Evolutionary conservation across 2,113 vertebrate genomes (phyloP).

Genomic region (Erythrolamprus reginae): DNA sequence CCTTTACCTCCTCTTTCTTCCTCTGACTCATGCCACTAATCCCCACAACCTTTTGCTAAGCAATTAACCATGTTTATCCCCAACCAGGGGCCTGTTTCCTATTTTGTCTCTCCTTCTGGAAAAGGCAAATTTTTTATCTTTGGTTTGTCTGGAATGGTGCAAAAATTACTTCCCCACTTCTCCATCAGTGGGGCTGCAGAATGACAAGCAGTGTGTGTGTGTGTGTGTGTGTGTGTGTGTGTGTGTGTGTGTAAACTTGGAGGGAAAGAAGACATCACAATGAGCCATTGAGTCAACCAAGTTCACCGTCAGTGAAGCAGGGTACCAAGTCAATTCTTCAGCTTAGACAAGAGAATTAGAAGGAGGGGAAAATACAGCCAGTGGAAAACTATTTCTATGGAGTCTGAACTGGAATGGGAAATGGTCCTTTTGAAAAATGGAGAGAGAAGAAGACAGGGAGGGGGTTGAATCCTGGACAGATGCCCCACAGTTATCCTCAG

Average conservation of each 20-base stretch:
- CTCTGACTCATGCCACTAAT: neutral
- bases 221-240: no score
- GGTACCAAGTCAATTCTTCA: slow-evolving; percentile 21
- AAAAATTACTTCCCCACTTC: slow-evolving; percentile 10
- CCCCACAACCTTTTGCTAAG: neutral
- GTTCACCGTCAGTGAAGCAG: slow-evolving; percentile 34
- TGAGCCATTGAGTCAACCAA: slow-evolving; percentile 18
- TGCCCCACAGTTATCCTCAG: neutral
- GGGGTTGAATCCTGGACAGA: neutral
- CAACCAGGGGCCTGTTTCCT: slow-evolving; percentile 8
- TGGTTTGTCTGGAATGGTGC: neutral
- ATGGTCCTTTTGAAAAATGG: neutral
- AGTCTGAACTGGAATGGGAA: slow-evolving; percentile 14
- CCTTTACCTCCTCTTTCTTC: no score
- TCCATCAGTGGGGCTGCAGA: slow-evolving; percentile 22
- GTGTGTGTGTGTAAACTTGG: no score
- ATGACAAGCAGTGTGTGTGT: neutral
- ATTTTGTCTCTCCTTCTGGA: slow-evolving; percentile 24
- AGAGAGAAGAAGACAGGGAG: neutral
- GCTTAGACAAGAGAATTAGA: slow-evolving; percentile 52
- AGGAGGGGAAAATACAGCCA: neutral
- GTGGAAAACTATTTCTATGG: slow-evolving; percentile 39
- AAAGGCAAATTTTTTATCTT: neutral
- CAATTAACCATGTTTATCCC: neutral
- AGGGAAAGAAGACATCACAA: slow-evolving; percentile 35